A percentile compares a stretch with the other conserved stretches of the same genome.
Evolutionary conservation across 2,797 vertebrate genomes (phyloP).

Genomic region (Sandelia bainsii): DNA sequence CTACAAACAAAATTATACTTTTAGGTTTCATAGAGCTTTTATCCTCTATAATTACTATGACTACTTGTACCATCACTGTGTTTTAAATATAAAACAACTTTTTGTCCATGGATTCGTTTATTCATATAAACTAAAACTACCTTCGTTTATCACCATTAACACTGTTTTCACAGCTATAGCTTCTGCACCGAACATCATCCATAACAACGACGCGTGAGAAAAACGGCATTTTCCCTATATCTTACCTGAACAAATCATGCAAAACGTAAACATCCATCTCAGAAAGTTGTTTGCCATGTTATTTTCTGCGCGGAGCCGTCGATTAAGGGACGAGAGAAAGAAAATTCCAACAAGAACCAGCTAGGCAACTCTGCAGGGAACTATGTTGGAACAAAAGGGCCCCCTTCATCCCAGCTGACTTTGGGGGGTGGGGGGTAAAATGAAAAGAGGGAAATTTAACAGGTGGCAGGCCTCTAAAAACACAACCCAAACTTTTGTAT

Average conservation of each 20-base stretch:
- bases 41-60: too few species aligned
- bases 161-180: background rate
- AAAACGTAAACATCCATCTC: constrained; percentile 72
- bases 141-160: background rate
- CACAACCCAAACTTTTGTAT: constrained; percentile 21
- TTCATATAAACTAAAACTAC: background rate
- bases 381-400: constrained; percentile 84
- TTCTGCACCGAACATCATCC: constrained; percentile 11
- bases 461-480: constrained; percentile 68
- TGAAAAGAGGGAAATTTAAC: constrained; percentile 78
- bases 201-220: background rate
- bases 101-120: too few species aligned
- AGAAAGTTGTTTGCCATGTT: constrained; percentile 79
- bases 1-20: background rate
- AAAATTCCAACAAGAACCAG: constrained; percentile 81
- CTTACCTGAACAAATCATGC: constrained; percentile 81
- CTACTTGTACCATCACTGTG: too few species aligned
- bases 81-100: background rate
- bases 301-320: constrained; percentile 71
- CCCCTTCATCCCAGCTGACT: constrained; percentile 81
- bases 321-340: constrained; percentile 60
- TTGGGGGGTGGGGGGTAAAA: constrained; percentile 71
- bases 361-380: constrained; percentile 85
- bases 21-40: background rate
- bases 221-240: background rate